Evolutionary conservation across 2,797 vertebrate species (phyloP).

Genomic region (Phrynocephalus guinanensis): DNA sequence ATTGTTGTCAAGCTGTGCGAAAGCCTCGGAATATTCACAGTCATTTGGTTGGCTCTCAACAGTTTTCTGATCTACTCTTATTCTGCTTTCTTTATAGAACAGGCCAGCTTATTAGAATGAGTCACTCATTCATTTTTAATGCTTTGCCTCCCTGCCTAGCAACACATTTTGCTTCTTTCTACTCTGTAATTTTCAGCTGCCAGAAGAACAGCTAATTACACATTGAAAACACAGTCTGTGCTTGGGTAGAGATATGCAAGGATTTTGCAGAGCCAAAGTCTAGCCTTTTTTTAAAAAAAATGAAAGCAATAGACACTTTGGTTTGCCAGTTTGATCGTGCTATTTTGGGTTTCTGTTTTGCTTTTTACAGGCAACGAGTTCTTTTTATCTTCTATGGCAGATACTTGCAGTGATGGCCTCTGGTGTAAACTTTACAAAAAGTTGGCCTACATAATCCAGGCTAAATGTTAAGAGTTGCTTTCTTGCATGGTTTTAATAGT

Average conservation of each 20-base stretch:
- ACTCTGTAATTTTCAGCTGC: conserved; percentile 49
- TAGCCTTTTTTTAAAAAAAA: not conserved
- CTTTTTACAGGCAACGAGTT: conserved; percentile 21
- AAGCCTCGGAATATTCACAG: not conserved
- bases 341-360: not conserved
- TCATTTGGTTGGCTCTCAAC: not conserved
- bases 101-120: conserved; percentile 20
- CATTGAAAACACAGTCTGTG: conserved; percentile 33
- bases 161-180: conserved; percentile 46
- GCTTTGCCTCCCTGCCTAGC: conserved; percentile 32
- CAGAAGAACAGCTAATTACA: conserved; percentile 53
- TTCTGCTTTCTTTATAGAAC: conserved; percentile 6
- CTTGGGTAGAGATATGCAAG: conserved; percentile 43
- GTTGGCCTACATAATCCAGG: not conserved
- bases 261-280: conserved; percentile 19
- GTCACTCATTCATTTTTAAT: conserved; percentile 41
- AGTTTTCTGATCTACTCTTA: conserved; percentile 16
- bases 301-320: not conserved
- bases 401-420: not conserved
- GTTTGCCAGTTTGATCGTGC: not conserved
- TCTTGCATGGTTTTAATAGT: not conserved
- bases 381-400: conserved; percentile 15
- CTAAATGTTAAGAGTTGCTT: conserved; percentile 28
- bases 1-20: not conserved
- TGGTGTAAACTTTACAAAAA: not conserved